Conservation (phyloP, 2,113 vertebrate species). For the Hippoglossus stenolepis region DNA sequence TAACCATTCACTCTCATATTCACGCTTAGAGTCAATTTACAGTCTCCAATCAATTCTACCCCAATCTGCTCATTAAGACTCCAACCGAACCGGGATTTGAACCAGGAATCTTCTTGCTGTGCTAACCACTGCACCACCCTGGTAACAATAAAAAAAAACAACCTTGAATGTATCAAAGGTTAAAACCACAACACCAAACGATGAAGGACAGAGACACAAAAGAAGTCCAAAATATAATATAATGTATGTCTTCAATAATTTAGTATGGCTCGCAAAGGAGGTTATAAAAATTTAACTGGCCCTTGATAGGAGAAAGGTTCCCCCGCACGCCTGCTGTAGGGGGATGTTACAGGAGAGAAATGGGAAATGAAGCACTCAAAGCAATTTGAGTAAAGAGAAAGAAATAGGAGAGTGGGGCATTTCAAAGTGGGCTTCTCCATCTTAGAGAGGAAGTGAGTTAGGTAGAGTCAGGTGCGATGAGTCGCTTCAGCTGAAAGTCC, state of each 20-base stretch:
- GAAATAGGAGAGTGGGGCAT: conserved; percentile 38
- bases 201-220: not conserved
- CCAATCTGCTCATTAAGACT: too few species aligned
- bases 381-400: conserved; percentile 54
- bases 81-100: too few species aligned
- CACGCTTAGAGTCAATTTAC: too few species aligned
- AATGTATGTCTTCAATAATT: conserved; percentile 12
- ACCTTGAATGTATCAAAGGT: not conserved
- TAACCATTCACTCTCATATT: too few species aligned
- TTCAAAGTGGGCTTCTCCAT: conserved; percentile 47
- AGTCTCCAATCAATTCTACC: too few species aligned
- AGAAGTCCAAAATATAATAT: not conserved
- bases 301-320: not conserved
- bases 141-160: too few species aligned
- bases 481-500: conserved; percentile 31
- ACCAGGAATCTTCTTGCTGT: too few species aligned
- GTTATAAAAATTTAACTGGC: conserved; percentile 10
- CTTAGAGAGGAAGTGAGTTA: conserved; percentile 26
- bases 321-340: not conserved
- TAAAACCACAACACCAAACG: not conserved
- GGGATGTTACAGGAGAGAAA: conserved; percentile 20
- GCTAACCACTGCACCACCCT: too few species aligned
- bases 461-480: conserved; percentile 46
- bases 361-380: conserved; percentile 57
- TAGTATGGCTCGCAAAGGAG: not conserved